Evolutionary conservation across 2,797 vertebrate species (phyloP), one percentile per base, ranked within the genome.

Genomic region (Pantherophis vulpinus): DNA sequence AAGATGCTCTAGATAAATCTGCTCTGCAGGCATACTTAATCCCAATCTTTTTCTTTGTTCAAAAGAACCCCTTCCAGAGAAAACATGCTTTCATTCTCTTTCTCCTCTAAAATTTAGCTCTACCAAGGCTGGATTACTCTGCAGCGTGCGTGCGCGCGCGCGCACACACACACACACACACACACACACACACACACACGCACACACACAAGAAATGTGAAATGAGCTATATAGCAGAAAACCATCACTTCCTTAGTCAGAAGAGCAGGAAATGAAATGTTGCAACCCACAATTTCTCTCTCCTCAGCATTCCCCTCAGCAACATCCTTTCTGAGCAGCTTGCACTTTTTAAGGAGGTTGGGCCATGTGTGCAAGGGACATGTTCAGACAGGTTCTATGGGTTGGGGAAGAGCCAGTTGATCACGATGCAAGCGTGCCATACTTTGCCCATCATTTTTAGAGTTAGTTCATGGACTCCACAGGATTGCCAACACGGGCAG

Each of bases 351-450:
- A 55, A 55, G 25, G 29, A 13, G 70, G n/a, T 16, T 66, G 60
- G n/a, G 60, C 83, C 8, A 60, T 8, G 27, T 32, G 32, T 2
- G 7, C 86, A 83, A 88, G n/a, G 9, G 56, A 63, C 29, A 87
- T 56, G 47, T 90, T 61, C 88, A 42, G 70, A 91, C 93, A 93
- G 70, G 32, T 89, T 63, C 27, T 47, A 74, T 91, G 87, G 74
- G 12, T 23, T 20, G 47, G 87, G 3, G 25, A 74, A 89, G 56
- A 91, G 51, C 87, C 32, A 25, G 32, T 89, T 89, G n/a, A 74
- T 89, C 47, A 91, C 83, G 66, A 63, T 25, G 87, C 56, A 89
- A 91, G 13, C 18, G 18, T 37, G 51, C 59, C 5, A 5, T 51
- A 89, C 92, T 55, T 86, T 54, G 1, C 92, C 89, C 54, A 51